Evolutionary conservation across 2,888 invertebrate genomes (phyloP).

Genomic region (Tanytarsus gracilentus): DNA sequence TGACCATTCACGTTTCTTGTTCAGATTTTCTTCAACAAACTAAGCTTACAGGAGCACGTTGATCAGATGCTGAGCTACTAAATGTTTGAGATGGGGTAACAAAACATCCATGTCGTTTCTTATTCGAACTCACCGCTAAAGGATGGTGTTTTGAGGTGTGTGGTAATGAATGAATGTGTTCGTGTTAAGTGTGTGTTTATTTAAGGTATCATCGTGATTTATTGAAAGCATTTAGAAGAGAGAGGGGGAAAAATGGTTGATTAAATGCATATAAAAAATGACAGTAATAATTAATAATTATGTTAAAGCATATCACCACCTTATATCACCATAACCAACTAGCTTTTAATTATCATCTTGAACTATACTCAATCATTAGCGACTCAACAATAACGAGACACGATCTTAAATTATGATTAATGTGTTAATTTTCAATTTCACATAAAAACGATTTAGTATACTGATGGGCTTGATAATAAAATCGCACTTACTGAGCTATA

Average conservation of each 20-base stretch:
- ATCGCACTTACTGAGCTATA: conserved; percentile 44
- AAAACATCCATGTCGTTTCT: conserved; percentile 29
- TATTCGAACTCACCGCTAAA: conserved; percentile 71
- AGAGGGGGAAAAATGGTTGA: neutral
- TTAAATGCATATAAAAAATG: neutral
- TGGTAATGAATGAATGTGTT: neutral
- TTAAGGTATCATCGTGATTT: neutral
- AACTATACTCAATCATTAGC: neutral
- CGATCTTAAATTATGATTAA: neutral
- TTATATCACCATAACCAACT: conserved; percentile 15
- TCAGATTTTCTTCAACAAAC: conserved; percentile 33
- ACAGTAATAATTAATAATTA: no score
- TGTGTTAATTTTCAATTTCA: conserved; percentile 8
- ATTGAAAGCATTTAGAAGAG: neutral
- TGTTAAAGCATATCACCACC: no score
- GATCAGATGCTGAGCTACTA: conserved; percentile 31
- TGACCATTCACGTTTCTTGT: conserved; percentile 16
- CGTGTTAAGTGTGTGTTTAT: neutral
- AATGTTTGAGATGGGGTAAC: conserved; percentile 29
- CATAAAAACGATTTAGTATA: neutral
- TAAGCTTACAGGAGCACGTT: conserved; percentile 39
- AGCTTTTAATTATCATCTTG: no score
- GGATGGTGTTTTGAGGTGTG: neutral
- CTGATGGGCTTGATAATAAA: neutral
- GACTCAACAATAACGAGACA: neutral